phyloP scores from a whole-genome alignment of 2,888 invertebrate species.

The Pecten maximus region DNA sequence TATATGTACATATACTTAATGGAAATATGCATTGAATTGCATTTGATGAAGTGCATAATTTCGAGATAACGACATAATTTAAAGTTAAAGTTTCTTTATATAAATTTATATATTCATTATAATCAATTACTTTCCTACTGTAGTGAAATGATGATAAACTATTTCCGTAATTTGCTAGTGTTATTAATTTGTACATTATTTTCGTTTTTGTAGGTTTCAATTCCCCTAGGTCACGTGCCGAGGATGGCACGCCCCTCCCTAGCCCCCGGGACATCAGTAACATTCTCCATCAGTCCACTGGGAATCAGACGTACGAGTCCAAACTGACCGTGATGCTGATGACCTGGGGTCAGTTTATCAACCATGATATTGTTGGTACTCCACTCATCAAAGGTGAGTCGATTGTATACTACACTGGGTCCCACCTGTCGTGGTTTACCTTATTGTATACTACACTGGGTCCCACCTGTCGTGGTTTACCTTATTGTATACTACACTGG shows the following conservation, averaged over 20 bases:
- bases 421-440: too few relatives aligned
- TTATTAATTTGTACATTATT: background rate
- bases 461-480: too few relatives aligned
- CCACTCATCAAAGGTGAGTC: background rate
- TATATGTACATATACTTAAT: too few relatives aligned
- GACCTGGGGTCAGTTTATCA: slow-evolving; percentile 22
- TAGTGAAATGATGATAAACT: too few relatives aligned
- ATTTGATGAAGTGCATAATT: background rate
- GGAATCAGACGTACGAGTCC: slow-evolving; percentile 1
- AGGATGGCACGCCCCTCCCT: slow-evolving; percentile 8
- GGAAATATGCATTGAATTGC: background rate
- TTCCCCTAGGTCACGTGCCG: background rate
- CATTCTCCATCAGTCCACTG: background rate
- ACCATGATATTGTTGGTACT: background rate
- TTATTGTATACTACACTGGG: too few relatives aligned
- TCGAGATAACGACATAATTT: background rate
- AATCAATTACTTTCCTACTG: too few relatives aligned
- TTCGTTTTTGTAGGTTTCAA: slow-evolving; percentile 17
- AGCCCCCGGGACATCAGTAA: background rate
- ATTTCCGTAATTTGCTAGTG: too few relatives aligned
- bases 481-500: too few relatives aligned
- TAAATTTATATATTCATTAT: background rate
- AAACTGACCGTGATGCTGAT: slow-evolving; percentile 17
- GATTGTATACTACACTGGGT: too few relatives aligned
- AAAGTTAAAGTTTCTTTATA: background rate